phyloP scores from a whole-genome alignment of 2,113 vertebrate species.

The Notechis scutatus region DNA sequence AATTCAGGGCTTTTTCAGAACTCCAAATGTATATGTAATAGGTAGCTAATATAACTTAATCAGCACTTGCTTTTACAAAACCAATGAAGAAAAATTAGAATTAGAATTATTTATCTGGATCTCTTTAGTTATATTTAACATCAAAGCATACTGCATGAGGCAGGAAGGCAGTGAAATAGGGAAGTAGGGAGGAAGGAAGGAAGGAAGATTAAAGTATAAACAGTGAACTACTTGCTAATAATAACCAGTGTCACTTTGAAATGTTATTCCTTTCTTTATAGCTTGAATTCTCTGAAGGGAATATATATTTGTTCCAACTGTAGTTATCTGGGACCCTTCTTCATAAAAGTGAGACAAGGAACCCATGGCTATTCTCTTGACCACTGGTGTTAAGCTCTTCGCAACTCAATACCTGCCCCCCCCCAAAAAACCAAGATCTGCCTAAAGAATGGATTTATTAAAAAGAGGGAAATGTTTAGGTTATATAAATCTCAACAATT shows the following conservation, averaged over 20 bases:
- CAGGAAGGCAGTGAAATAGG: not conserved
- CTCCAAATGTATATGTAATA: conserved; percentile 39
- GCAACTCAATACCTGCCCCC: not conserved
- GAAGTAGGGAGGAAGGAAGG: not conserved
- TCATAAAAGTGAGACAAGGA: not conserved
- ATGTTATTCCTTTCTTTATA: not conserved
- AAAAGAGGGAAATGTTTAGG: not conserved
- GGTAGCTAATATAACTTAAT: conserved; percentile 45
- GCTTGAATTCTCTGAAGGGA: not conserved
- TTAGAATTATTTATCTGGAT: too few species aligned
- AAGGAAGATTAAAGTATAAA: not conserved
- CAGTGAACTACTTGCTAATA: not conserved
- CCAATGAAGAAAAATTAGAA: not conserved
- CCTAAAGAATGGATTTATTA: not conserved
- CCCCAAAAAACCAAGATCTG: not conserved
- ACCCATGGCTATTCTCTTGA: not conserved
- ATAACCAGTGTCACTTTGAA: not conserved
- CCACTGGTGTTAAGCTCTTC: not conserved
- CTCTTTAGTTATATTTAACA: too few species aligned
- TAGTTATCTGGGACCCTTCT: not conserved
- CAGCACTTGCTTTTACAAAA: conserved; percentile 32
- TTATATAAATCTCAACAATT: not conserved
- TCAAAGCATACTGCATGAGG: too few species aligned
- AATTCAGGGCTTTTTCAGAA: conserved; percentile 21
- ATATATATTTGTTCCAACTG: not conserved